A percentile compares a stretch with the other conserved stretches of the same genome.
Evolutionary conservation across 2,888 invertebrate species (phyloP).

Genomic region (Eurois occulta): DNA sequence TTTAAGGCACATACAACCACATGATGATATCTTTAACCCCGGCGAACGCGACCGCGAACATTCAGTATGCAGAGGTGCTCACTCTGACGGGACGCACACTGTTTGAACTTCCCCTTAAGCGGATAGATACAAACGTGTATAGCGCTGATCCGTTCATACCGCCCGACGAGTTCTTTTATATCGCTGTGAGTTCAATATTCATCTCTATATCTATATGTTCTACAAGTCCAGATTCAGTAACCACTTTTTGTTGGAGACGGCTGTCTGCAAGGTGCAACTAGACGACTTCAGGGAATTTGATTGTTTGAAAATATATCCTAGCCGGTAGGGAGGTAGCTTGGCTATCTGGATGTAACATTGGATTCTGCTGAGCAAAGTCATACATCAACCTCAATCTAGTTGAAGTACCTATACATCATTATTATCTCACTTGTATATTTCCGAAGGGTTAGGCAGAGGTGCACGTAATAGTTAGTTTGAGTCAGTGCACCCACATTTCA

Average conservation of each 20-base stretch:
- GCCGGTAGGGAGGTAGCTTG: background rate
- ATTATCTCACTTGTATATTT: background rate
- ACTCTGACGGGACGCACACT: constrained; percentile 77
- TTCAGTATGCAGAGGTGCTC: constrained; percentile 81
- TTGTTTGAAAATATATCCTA: background rate
- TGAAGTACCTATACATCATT: background rate
- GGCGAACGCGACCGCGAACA: constrained; percentile 69
- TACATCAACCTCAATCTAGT: too few relatives aligned
- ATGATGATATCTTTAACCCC: constrained; percentile 80
- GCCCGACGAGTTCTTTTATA: constrained; percentile 92
- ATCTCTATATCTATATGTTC: background rate
- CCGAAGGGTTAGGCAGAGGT: background rate
- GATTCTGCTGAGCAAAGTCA: background rate
- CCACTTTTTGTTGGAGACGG: background rate
- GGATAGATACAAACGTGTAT: constrained; percentile 67
- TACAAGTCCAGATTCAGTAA: background rate
- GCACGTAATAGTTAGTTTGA: background rate
- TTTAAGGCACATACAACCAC: constrained; percentile 84
- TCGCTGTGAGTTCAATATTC: constrained; percentile 87
- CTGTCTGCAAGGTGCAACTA: background rate
- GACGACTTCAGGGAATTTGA: background rate
- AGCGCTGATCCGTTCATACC: constrained; percentile 91
- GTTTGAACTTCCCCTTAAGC: constrained; percentile 82
- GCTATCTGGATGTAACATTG: background rate
- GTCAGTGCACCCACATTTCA: background rate